Percentiles rank a stretch among this genome's conserved stretches.
phyloP scores from a whole-genome alignment of 1,140 invertebrate genomes.

The Trachymyrmex cornetzi region DNA sequence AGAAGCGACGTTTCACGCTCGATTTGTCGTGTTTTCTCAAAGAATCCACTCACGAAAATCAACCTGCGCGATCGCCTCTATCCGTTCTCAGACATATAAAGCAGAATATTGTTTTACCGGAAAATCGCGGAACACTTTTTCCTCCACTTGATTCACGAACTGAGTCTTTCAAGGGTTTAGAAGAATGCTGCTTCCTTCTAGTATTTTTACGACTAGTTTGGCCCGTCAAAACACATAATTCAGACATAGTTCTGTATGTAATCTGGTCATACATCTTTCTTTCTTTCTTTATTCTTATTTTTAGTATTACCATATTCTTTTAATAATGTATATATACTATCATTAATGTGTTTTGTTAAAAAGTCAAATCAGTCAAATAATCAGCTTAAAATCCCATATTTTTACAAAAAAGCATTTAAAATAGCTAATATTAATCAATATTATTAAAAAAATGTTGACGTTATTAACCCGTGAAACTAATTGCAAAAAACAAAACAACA shows the following conservation, averaged over 20 bases:
- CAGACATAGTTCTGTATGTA: not conserved
- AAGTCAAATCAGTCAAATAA: no score
- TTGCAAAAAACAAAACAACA: not conserved
- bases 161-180: not conserved
- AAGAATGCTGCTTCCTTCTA: not conserved
- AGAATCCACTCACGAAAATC: conserved; percentile 52
- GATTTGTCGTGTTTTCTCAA: conserved; percentile 12
- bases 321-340: not conserved
- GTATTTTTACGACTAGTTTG: not conserved
- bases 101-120: conserved; percentile 33
- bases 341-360: no score
- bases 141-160: conserved; percentile 10
- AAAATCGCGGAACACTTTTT: conserved; percentile 14
- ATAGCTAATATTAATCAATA: no score
- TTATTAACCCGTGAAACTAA: not conserved
- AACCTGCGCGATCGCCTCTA: conserved; percentile 8
- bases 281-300: not conserved
- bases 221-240: not conserved
- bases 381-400: no score
- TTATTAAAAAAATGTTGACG: no score
- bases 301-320: not conserved
- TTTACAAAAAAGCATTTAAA: no score
- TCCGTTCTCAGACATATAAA: conserved; percentile 34
- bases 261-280: conserved; percentile 12
- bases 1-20: conserved; percentile 47